Percentiles rank a stretch among this genome's conserved stretches.
These are phyloP conservation scores for Agriopis marginaria DNA, from an alignment of 2,888 invertebrate genomes.

Conservation along the genomic window DNA sequence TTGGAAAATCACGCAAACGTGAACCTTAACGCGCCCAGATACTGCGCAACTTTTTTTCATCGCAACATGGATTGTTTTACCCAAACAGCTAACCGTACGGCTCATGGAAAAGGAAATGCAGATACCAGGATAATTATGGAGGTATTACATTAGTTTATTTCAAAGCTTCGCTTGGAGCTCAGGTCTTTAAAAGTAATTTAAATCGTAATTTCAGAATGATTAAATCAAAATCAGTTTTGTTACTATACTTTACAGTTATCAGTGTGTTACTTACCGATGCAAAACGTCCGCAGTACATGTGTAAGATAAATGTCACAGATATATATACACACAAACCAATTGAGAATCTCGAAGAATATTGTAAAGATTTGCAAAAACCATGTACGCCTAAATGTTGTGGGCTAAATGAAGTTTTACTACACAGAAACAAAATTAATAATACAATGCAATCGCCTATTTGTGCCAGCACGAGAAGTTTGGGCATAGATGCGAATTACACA, in stretches of 20 bases:
- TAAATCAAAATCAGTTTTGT: neutral
- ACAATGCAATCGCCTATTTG: neutral
- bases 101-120: no score
- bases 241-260: neutral
- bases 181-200: no score
- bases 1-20: no score
- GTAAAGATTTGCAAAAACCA: neutral
- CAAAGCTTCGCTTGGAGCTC: neutral
- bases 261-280: neutral
- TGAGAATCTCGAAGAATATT: neutral
- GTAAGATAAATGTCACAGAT: neutral
- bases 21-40: no score
- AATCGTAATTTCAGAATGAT: no score
- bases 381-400: slow-evolving; percentile 1
- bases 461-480: neutral
- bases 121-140: no score
- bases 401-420: neutral
- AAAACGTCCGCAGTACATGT: neutral
- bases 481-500: neutral
- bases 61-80: no score
- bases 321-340: neutral
- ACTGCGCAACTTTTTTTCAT: no score
- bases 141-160: neutral
- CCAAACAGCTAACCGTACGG: no score
- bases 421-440: neutral